phyloP scores from a whole-genome alignment of 2,797 vertebrate species.

The Loriculus beryllinus region DNA sequence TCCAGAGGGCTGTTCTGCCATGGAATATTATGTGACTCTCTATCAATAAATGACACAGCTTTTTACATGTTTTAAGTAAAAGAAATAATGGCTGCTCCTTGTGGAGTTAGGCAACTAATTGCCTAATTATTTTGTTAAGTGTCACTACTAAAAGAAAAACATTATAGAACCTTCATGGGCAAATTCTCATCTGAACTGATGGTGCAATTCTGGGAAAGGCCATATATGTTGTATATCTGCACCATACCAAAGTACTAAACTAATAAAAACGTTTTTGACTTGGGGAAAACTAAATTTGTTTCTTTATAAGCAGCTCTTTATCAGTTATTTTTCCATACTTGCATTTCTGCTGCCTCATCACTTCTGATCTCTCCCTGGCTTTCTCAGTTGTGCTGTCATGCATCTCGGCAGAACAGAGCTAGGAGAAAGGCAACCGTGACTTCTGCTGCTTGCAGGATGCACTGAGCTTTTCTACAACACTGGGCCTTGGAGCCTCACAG shows the following conservation, averaged over 20 bases:
- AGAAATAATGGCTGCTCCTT: conserved; percentile 49
- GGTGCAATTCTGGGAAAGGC: conserved; percentile 36
- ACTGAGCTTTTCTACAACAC: neutral
- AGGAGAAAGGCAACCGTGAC: neutral
- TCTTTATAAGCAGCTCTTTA: neutral
- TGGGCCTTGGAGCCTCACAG: neutral
- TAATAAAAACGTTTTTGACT: conserved; percentile 1
- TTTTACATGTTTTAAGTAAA: conserved; percentile 42
- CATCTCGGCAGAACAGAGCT: neutral
- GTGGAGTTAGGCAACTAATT: conserved; percentile 58
- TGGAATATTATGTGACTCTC: conserved; percentile 20
- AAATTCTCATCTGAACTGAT: conserved; percentile 7
- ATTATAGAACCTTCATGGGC: conserved; percentile 33
- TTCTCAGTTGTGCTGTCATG: accelerated
- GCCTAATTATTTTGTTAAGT: conserved; percentile 63
- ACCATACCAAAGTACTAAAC: neutral
- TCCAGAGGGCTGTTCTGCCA: conserved; percentile 38
- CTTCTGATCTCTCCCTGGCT: neutral
- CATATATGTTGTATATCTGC: neutral
- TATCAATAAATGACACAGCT: conserved; percentile 52
- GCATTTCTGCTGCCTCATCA: neutral
- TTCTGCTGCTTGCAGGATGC: neutral
- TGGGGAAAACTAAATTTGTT: neutral
- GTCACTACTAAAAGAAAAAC: conserved; percentile 59
- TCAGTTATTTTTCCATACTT: neutral